Percentiles rank a stretch among this genome's conserved stretches.
These are phyloP conservation scores for Chascanopsetta lugubris DNA, from an alignment of 2,113 vertebrate species.

Conservation along the genomic window DNA sequence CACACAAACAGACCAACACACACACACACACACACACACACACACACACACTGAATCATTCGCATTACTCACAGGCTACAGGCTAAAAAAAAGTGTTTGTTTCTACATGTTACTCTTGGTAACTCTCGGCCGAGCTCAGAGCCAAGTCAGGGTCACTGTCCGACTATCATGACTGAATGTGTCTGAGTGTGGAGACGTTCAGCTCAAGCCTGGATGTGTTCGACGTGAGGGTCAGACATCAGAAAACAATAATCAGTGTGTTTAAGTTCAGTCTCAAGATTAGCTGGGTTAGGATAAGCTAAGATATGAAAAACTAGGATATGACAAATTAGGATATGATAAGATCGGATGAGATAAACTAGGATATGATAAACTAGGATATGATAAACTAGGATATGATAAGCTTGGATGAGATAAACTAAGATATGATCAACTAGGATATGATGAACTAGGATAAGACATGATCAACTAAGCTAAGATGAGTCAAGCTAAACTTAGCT, in stretches of 20 bases:
- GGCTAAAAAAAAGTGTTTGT: constrained; percentile 66
- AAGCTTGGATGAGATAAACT: too few relatives aligned
- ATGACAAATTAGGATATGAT: too few relatives aligned
- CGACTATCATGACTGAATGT: constrained; percentile 40
- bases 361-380: too few relatives aligned
- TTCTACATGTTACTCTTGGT: constrained; percentile 64
- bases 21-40: constrained; percentile 21
- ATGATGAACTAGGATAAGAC: too few relatives aligned
- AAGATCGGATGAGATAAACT: too few relatives aligned
- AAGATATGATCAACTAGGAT: too few relatives aligned
- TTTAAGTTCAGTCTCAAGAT: neutral
- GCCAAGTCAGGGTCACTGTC: constrained; percentile 37
- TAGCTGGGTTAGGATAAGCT: too few relatives aligned
- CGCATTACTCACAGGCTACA: constrained; percentile 62
- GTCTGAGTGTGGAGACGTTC: constrained; percentile 7
- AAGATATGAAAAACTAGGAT: too few relatives aligned
- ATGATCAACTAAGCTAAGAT: too few relatives aligned
- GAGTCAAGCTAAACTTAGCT: too few relatives aligned
- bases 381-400: too few relatives aligned
- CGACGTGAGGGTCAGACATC: constrained; percentile 20
- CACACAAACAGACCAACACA: constrained; percentile 2
- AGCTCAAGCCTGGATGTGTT: constrained; percentile 10
- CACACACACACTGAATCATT: constrained; percentile 38
- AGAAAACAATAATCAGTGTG: neutral
- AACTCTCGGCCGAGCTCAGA: constrained; percentile 34